These are phyloP conservation scores for Dasypolia templi DNA, from an alignment of 2,888 invertebrate genomes.

Conservation along the genomic window DNA sequence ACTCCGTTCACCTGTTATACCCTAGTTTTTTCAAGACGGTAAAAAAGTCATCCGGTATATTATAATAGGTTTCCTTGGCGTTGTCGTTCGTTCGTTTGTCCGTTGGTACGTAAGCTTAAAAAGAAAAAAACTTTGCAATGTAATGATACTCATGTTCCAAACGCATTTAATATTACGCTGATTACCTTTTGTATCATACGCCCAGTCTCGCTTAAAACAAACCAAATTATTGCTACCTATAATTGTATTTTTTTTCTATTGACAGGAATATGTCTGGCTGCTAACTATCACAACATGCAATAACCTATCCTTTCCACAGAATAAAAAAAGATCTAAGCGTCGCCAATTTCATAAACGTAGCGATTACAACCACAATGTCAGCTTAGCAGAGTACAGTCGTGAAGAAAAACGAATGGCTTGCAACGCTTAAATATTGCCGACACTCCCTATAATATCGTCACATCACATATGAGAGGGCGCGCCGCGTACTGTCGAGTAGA, in stretches of 20 bases:
- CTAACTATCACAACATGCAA: background rate
- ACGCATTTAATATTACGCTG: background rate
- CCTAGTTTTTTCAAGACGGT: no score
- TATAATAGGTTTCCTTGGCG: no score
- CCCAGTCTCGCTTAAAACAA: background rate
- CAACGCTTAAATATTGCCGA: conserved; percentile 62
- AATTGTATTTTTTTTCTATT: no score
- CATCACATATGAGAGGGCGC: conserved; percentile 61
- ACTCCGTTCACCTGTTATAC: no score
- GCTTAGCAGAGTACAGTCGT: conserved; percentile 62
- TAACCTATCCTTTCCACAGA: background rate
- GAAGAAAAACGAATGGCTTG: conserved; percentile 61
- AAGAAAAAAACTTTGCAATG: background rate
- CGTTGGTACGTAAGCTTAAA: no score
- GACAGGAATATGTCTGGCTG: no score
- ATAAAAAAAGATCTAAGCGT: conserved; percentile 15
- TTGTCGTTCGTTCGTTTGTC: no score
- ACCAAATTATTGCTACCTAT: background rate
- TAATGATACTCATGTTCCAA: background rate
- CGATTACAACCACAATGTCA: conserved; percentile 44
- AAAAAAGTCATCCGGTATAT: no score
- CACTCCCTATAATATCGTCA: conserved; percentile 61
- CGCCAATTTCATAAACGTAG: conserved; percentile 42
- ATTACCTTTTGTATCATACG: background rate
- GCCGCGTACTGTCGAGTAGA: conserved; percentile 60